phyloP scores from a whole-genome alignment of 2,113 vertebrate genomes.

The Phasianus colchicus region DNA sequence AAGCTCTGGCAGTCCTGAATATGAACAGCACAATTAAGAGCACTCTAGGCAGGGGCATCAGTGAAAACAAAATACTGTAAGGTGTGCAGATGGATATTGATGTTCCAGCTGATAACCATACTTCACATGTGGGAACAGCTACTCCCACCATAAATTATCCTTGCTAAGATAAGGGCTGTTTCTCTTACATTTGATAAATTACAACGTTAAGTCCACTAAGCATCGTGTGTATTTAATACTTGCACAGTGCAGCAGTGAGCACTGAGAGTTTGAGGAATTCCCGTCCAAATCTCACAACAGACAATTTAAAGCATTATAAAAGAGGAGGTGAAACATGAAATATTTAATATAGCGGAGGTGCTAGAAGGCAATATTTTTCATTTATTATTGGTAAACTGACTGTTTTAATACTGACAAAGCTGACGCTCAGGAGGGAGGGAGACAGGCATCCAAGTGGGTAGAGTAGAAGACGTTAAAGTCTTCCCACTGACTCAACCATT shows the following conservation, averaged over 20 bases:
- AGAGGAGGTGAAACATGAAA: background rate
- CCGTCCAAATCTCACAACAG: background rate
- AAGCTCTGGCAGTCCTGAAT: background rate
- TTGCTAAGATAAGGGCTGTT: background rate
- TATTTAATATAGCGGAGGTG: background rate
- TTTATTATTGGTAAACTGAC: background rate
- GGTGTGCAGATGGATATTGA: background rate
- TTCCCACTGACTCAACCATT: background rate
- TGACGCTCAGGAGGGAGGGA: background rate
- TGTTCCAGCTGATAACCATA: background rate
- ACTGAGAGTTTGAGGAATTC: background rate
- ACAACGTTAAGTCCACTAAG: background rate
- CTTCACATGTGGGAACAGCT: background rate
- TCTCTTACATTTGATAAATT: background rate
- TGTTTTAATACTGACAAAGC: background rate
- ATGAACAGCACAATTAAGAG: background rate
- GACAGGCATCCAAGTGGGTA: background rate
- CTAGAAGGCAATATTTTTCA: background rate
- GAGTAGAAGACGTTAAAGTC: background rate
- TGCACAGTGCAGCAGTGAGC: background rate
- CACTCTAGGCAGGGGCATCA: background rate
- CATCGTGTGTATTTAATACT: background rate
- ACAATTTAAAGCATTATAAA: background rate
- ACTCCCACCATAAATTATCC: background rate
- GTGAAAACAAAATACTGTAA: background rate